A percentile compares a stretch with the other conserved stretches of the same genome.
phyloP scores from a whole-genome alignment of 2,113 vertebrate species.

The Tragelaphus buxtoni region DNA sequence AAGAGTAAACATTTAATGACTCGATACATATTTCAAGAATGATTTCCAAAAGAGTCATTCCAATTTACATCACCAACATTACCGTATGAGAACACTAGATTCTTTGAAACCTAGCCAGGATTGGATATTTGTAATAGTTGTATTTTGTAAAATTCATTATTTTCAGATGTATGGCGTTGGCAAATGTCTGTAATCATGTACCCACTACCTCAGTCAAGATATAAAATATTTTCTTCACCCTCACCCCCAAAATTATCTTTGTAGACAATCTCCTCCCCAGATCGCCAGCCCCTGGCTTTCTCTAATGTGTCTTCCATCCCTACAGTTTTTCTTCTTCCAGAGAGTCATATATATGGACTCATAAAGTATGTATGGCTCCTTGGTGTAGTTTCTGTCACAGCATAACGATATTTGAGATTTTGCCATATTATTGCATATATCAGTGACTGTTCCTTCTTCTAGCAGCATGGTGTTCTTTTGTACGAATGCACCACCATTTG shows the following conservation, averaged over 20 bases:
- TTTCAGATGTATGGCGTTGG: neutral
- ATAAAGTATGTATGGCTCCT: neutral
- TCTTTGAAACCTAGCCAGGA: neutral
- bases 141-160: neutral
- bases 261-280: neutral
- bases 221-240: neutral
- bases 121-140: neutral
- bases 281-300: too few species aligned
- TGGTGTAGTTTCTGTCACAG: neutral
- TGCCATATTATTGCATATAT: neutral
- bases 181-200: neutral
- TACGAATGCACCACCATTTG: neutral
- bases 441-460: neutral
- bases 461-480: neutral
- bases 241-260: neutral
- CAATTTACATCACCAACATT: neutral
- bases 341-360: neutral
- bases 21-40: neutral
- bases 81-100: neutral
- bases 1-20: neutral
- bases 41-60: neutral
- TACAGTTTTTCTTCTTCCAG: neutral
- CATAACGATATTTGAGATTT: neutral
- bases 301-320: neutral
- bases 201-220: neutral